Evolutionary conservation across 2,888 invertebrate genomes (phyloP).

Genomic region (Tethea ocularis): DNA sequence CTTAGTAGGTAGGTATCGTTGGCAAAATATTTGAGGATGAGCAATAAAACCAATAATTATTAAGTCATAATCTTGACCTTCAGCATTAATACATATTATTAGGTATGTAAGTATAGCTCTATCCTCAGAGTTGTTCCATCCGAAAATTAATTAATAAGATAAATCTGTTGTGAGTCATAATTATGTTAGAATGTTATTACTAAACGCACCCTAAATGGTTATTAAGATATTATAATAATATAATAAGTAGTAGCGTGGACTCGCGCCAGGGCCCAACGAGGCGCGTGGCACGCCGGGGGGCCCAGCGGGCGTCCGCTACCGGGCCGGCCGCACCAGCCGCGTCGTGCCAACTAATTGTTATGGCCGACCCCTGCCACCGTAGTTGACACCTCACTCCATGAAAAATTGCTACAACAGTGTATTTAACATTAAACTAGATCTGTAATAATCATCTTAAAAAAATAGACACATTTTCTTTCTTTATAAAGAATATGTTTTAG

Average conservation of each 20-base stretch:
- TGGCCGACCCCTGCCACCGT: constrained; percentile 47
- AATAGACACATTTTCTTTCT: background rate
- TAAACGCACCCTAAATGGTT: constrained; percentile 72
- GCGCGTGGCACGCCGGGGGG: constrained; percentile 65
- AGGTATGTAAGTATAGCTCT: no score
- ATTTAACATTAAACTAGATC: constrained; percentile 14
- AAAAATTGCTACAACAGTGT: constrained; percentile 38
- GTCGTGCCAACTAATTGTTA: constrained; percentile 60
- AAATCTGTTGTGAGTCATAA: constrained; percentile 45
- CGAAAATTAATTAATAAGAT: background rate
- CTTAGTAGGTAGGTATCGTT: no score
- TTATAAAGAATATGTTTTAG: background rate
- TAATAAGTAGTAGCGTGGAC: constrained; percentile 31
- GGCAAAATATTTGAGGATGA: no score
- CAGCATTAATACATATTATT: no score
- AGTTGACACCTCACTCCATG: constrained; percentile 49
- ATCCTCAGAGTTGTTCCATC: background rate
- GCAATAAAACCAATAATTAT: background rate
- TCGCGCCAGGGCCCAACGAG: constrained; percentile 36
- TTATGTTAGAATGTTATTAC: constrained; percentile 63
- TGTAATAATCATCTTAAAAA: background rate
- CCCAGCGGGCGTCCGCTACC: constrained; percentile 76
- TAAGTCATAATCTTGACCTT: background rate
- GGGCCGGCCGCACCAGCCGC: constrained; percentile 35
- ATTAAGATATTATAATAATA: constrained; percentile 81